Conservation (phyloP, 2,888 invertebrate genomes). For the Parnassius smintheus region DNA sequence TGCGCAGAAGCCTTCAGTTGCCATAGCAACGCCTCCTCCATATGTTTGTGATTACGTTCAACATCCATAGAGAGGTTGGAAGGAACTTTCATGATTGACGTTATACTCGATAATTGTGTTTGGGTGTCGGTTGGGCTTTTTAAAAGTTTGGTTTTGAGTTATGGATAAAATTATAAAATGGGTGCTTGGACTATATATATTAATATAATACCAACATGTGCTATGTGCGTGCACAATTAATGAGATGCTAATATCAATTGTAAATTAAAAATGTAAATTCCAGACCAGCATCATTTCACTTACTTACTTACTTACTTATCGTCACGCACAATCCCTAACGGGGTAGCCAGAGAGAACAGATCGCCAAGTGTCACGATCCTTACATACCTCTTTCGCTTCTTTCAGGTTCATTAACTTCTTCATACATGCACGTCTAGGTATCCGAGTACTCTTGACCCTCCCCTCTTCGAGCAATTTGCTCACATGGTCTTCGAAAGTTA, state of each 20-base stretch:
- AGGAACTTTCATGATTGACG: conserved; percentile 64
- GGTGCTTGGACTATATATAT: not conserved
- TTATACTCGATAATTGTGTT: conserved; percentile 54
- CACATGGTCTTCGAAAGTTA: too few species aligned
- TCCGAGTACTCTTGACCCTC: too few species aligned
- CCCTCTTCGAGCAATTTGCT: too few species aligned
- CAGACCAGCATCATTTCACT: too few species aligned
- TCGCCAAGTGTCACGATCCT: too few species aligned
- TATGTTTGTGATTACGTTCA: conserved; percentile 68
- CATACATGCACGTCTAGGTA: too few species aligned
- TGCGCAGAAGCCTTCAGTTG: conserved; percentile 66
- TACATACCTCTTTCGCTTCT: too few species aligned
- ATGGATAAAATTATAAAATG: conserved; percentile 1
- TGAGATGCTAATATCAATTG: not conserved
- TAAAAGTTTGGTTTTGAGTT: conserved; percentile 18
- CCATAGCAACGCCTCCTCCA: conserved; percentile 72
- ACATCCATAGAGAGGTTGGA: conserved; percentile 45
- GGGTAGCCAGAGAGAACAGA: too few species aligned
- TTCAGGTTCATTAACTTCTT: too few species aligned
- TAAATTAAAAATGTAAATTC: not conserved
- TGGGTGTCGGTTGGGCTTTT: conserved; percentile 33
- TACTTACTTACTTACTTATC: too few species aligned
- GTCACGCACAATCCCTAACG: too few species aligned
- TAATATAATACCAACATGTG: not conserved
- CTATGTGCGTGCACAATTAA: not conserved